These are phyloP conservation scores for Pseudomugil tenellus DNA, from an alignment of 2,797 vertebrate species.

Conservation along the genomic window DNA sequence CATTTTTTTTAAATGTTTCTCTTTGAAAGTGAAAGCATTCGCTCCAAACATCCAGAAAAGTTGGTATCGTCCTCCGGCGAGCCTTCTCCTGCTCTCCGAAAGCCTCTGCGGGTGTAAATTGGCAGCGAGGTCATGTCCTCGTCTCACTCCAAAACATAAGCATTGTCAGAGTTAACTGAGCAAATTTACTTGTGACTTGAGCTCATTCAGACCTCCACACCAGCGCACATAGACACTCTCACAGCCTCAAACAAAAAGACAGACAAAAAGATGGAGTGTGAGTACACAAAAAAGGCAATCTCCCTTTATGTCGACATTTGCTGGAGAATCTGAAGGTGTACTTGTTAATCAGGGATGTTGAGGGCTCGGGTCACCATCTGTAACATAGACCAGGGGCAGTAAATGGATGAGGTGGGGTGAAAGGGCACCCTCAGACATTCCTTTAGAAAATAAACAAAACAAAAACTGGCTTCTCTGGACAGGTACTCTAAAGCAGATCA, in stretches of 20 bases:
- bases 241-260: constrained; percentile 16
- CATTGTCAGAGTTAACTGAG: constrained; percentile 80
- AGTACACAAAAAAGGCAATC: constrained; percentile 47
- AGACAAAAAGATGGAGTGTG: constrained; percentile 58
- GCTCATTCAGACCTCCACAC: constrained; percentile 61
- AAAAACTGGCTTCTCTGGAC: constrained; percentile 69
- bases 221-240: constrained; percentile 41
- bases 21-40: constrained; percentile 19
- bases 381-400: constrained; percentile 80
- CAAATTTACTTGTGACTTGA: constrained; percentile 80
- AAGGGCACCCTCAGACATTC: constrained; percentile 77
- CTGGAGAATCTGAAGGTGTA: constrained; percentile 62
- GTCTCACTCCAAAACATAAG: constrained; percentile 79
- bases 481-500: constrained; percentile 67
- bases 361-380: constrained; percentile 75
- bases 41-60: constrained; percentile 32
- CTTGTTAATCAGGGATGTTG: constrained; percentile 69
- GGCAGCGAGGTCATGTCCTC: constrained; percentile 81
- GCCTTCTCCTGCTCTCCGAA: constrained; percentile 50
- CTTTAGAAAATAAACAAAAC: constrained; percentile 82
- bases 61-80: constrained; percentile 51
- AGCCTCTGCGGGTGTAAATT: constrained; percentile 72
- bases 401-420: constrained; percentile 78
- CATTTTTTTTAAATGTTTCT: constrained; percentile 1
- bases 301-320: constrained; percentile 44